phyloP scores from a whole-genome alignment of 1,140 invertebrate species.

The Littorina saxatilis region DNA sequence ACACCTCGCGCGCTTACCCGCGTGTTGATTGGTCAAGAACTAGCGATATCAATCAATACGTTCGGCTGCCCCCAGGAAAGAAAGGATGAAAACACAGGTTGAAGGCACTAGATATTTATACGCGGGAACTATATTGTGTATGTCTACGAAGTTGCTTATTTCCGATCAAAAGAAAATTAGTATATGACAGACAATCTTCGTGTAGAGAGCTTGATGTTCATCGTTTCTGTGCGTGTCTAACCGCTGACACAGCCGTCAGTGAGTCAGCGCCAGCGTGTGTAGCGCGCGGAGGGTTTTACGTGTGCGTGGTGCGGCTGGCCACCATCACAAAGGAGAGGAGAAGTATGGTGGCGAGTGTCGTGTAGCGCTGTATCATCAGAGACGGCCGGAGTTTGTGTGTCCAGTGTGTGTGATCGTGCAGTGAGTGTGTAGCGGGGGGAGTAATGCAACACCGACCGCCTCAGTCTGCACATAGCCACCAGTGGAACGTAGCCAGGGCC shows the following conservation, averaged over 20 bases:
- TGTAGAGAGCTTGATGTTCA: too few relatives aligned
- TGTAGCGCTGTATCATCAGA: conserved; percentile 29
- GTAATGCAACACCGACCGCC: conserved; percentile 34
- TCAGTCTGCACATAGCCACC: conserved; percentile 22
- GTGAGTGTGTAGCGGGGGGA: too few relatives aligned
- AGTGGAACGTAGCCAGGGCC: conserved; percentile 25
- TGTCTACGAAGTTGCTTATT: conserved; percentile 18
- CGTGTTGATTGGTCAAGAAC: conserved; percentile 29
- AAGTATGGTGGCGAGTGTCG: conserved; percentile 32
- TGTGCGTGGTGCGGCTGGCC: conserved; percentile 14
- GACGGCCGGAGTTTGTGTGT: too few relatives aligned
- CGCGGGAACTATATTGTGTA: conserved; percentile 21
- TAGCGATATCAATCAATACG: conserved; percentile 35
- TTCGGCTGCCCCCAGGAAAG: conserved; percentile 37
- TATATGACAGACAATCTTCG: neutral
- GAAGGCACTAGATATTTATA: conserved; percentile 36
- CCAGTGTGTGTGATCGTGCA: too few relatives aligned
- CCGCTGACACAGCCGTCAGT: too few relatives aligned
- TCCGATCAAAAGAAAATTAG: neutral
- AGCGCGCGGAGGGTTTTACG: conserved; percentile 31
- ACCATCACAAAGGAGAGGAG: conserved; percentile 38
- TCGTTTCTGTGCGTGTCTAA: too few relatives aligned
- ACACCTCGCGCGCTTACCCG: conserved; percentile 31
- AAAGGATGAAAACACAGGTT: conserved; percentile 42
- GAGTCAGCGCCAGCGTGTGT: conserved; percentile 1